Percentiles rank a stretch among this genome's conserved stretches.
These are phyloP conservation scores for Rhynchonycteris naso DNA, from an alignment of 2,797 vertebrate genomes.

Conservation along the genomic window DNA sequence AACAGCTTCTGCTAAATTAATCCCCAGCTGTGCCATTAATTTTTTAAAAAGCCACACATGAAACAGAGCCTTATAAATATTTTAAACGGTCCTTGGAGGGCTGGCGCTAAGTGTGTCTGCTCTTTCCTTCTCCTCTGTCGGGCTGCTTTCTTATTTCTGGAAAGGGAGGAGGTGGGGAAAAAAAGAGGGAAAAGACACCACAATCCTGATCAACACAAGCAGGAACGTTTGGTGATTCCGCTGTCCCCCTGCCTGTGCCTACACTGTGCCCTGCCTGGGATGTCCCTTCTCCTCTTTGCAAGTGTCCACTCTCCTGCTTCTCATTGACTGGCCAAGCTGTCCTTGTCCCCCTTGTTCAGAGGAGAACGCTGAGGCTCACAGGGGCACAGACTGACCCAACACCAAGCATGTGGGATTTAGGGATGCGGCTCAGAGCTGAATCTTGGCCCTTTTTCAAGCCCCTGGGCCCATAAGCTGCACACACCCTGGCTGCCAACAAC, in stretches of 20 bases:
- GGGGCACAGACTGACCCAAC: neutral
- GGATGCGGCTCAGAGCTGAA: neutral
- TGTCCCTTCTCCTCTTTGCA: neutral
- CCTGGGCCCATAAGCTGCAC: neutral
- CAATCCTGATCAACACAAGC: fast-evolving
- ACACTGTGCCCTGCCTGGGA: neutral
- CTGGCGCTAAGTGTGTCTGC: neutral
- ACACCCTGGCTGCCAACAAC: neutral
- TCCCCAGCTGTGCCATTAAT: neutral
- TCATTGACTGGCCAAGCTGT: neutral
- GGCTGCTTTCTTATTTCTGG: neutral
- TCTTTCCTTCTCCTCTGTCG: neutral
- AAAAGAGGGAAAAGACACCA: neutral
- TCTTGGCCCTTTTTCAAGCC: neutral
- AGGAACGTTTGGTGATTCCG: neutral
- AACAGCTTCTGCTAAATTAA: neutral
- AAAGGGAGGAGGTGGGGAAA: neutral
- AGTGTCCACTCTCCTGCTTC: neutral
- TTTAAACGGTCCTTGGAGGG: neutral
- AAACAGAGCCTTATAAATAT: constrained; percentile 43
- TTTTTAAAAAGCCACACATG: neutral
- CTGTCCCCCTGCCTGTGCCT: fast-evolving
- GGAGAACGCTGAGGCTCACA: neutral
- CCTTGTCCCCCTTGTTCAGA: neutral
- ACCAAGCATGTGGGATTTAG: neutral